These are phyloP conservation scores for Armadillidium nasatum DNA, from an alignment of 1,140 invertebrate species.

Conservation along the genomic window DNA sequence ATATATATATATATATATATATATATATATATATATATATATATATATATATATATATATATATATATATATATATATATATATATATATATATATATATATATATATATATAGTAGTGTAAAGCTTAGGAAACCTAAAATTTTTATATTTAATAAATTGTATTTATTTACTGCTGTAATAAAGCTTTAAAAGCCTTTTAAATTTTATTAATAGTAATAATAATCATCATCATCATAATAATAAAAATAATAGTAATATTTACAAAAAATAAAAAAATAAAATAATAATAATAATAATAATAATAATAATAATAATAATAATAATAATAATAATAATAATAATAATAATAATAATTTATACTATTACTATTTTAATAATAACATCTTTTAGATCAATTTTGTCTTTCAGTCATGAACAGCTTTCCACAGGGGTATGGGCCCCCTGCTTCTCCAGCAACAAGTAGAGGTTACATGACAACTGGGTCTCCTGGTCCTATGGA, in stretches of 20 bases:
- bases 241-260: no score
- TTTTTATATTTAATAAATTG: no score
- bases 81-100: no score
- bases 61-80: neutral
- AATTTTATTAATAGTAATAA: no score
- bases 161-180: no score
- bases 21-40: conserved; percentile 16
- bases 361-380: no score
- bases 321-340: conserved; percentile 10
- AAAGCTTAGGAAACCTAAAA: no score
- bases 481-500: conserved; percentile 77
- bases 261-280: neutral
- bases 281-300: neutral
- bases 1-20: conserved; percentile 15
- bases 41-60: neutral
- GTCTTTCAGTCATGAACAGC: conserved; percentile 82
- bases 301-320: conserved; percentile 13
- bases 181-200: no score
- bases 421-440: conserved; percentile 69
- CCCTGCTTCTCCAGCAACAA: conserved; percentile 64
- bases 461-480: conserved; percentile 75
- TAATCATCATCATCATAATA: no score
- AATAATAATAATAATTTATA: conserved; percentile 11
- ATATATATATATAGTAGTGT: no score
- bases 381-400: neutral